Base-by-base conservation (phyloP, 2,113 vertebrate genomes). In the Chaetodon auriga region DNA sequence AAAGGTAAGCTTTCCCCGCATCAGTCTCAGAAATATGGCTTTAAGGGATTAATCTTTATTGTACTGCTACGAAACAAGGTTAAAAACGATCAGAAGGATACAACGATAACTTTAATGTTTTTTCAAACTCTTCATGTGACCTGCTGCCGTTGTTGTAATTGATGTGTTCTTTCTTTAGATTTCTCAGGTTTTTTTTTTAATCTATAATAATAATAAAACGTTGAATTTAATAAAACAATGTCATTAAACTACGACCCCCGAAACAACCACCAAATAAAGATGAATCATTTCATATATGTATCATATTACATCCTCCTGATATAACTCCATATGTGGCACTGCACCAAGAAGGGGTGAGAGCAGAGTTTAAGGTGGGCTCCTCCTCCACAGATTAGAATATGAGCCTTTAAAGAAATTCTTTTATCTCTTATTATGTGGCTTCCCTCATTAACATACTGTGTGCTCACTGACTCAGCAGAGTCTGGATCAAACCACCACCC, bases 1-100 rank as follows among this genome's bases (percentile, higher is more conserved):
- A 6, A 94, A 96, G 93, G 95, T 95, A 38, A 86, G 85, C 6
- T 3, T 16, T 0, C 2, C 55, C 13, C 43, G 8, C 43, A 7
- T 3, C 11, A 10, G 30, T 30, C 30, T 30, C 30, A 30, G 30
- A 30, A 30, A 30, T 30, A 30, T 30, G 30, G 30, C 30, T 30
- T 30, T 30, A 30, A 30, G 30, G 30, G 30, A 30, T 30, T 30
- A 30, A 30, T 2, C 30, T 35, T 2, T 49, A 0, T 61, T 36
- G n/a, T 18, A 21, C 25, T 23, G 18, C 5, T 51, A 30, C 25
- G 41, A 15, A 21, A 58, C 18, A 2, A 54, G n/a, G 6, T 15
- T 25, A 51, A 23, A 30, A 30, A 30, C 30, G 30, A 30, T 30
- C 30, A 30, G 30, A 30, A 30, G 30, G 3, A 30, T 30, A 19